Percentiles rank a stretch among this genome's conserved stretches.
phyloP scores from a whole-genome alignment of 2,797 vertebrate species.

The Holocentrus rufus region DNA sequence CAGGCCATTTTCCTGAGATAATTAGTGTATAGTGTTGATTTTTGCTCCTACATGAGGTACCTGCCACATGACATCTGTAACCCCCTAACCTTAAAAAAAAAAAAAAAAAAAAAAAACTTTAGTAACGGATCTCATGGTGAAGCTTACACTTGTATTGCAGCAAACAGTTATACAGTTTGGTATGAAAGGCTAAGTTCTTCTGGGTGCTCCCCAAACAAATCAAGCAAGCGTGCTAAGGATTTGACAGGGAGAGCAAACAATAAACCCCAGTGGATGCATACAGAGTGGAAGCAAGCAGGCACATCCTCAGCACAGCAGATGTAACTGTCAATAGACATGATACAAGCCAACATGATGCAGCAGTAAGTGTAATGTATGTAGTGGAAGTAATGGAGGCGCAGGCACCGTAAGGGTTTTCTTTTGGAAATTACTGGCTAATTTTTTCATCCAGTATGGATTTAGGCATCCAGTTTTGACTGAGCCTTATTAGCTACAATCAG shows the following conservation, averaged over 20 bases:
- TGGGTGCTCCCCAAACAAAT: too few relatives aligned
- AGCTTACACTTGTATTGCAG: too few relatives aligned
- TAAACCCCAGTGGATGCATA: background rate
- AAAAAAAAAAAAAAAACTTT: too few relatives aligned
- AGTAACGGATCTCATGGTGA: background rate
- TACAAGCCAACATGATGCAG: conserved; percentile 2
- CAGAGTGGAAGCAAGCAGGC: background rate
- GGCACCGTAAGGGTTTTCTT: background rate
- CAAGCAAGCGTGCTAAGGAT: too few relatives aligned
- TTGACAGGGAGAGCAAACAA: background rate
- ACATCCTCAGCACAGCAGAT: background rate
- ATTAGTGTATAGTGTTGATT: conserved; percentile 35
- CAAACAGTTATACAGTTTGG: too few relatives aligned
- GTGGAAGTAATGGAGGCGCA: conserved; percentile 16
- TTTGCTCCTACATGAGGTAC: conserved; percentile 28
- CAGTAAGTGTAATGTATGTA: conserved; percentile 15
- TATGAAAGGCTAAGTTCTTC: too few relatives aligned
- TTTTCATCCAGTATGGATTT: too few relatives aligned
- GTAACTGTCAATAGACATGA: conserved; percentile 24
- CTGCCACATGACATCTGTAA: conserved; percentile 17
- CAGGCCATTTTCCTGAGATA: conserved; percentile 21
- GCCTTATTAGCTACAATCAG: too few relatives aligned
- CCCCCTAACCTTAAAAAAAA: conserved; percentile 14
- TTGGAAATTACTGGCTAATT: too few relatives aligned
- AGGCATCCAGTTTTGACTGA: too few relatives aligned